phyloP scores from a whole-genome alignment of 2,888 invertebrate species.

The Autographa gamma region DNA sequence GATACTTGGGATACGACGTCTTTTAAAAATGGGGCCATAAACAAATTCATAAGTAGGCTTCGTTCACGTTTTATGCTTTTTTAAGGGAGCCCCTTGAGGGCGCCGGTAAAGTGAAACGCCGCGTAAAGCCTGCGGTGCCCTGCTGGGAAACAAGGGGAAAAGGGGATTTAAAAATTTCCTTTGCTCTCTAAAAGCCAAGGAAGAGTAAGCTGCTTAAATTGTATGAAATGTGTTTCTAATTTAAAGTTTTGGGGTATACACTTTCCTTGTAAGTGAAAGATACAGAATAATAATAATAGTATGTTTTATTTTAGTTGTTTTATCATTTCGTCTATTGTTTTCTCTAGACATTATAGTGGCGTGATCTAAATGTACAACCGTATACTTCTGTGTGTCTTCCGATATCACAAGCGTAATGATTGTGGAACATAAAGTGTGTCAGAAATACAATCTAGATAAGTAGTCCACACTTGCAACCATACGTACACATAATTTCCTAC shows the following conservation, averaged over 20 bases:
- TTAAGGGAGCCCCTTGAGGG: slow-evolving; percentile 81
- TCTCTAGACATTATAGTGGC: neutral
- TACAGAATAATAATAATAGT: neutral
- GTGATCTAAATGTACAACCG: neutral
- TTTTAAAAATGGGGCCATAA: slow-evolving; percentile 83
- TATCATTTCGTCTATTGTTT: neutral
- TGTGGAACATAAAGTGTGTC: slow-evolving; percentile 5
- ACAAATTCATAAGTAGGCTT: slow-evolving; percentile 89
- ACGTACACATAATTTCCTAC: slow-evolving; percentile 43
- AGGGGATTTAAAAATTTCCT: slow-evolving; percentile 49
- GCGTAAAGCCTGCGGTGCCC: slow-evolving; percentile 82
- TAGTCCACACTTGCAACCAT: slow-evolving; percentile 13
- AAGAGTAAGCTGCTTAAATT: slow-evolving; percentile 51
- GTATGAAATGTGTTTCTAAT: slow-evolving; percentile 19
- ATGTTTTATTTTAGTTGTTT: neutral
- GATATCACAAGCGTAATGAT: neutral
- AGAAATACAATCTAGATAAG: slow-evolving; percentile 18
- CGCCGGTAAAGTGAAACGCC: slow-evolving; percentile 84
- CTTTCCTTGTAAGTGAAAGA: neutral
- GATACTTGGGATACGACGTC: slow-evolving; percentile 71
- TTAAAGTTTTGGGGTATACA: neutral
- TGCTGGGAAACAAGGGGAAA: slow-evolving; percentile 74
- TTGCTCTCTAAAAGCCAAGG: slow-evolving; percentile 41
- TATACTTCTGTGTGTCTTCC: neutral
- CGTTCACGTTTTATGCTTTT: slow-evolving; percentile 85